Evolutionary conservation across 92 coral and sea anemone genomes (phyloP), one percentile per base, ranked within the genome.

Genomic region (Epizoanthus ramosus): DNA sequence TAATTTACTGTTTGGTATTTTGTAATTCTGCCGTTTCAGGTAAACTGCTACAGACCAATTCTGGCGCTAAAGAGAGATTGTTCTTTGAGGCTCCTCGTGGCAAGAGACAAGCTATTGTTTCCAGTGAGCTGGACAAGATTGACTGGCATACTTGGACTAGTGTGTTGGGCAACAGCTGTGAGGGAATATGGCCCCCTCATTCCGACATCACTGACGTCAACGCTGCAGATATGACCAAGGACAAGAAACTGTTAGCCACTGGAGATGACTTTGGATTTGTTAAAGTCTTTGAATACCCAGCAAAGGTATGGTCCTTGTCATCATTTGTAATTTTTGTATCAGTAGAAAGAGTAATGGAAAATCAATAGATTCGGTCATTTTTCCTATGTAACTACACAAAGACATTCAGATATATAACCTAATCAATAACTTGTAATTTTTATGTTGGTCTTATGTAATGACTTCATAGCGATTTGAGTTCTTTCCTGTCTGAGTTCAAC

Each of bases 21-120:
- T 17, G 31, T 28, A 16, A 60, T 60, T 5, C 28, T 61, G 8
- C 71, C 80, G 22, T 50, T 28, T 25, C 71, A 95, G 98, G 98
- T 3, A 95, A 95, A 85, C 93, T 95, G 6, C 92, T 96, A 22
- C 99, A 96, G 79, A 90, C 99, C 24, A 96, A 96, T 79, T 96
- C 99, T 3, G 99, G 99, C 53, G 99, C 99, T 0, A 96, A 96
- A 59, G 99, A 96, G 79, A 92, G 98, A 10, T 84, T 96, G 83
- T 96, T 96, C 89, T 96, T 92, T 80, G 99, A 96, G 68, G 99
- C 99, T 1, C 99, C 99, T 18, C 98, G 99, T 16, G 99, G 99
- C 15, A 93, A 89, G 57, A 91, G 99, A 19, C 99, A 96, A 76
- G 86, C 98, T 5, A 94, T 96, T 31, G 95, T 63, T 24, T 79